Evolutionary conservation across 1,140 invertebrate genomes (phyloP).

Genomic region (Mesaphorura yosii): DNA sequence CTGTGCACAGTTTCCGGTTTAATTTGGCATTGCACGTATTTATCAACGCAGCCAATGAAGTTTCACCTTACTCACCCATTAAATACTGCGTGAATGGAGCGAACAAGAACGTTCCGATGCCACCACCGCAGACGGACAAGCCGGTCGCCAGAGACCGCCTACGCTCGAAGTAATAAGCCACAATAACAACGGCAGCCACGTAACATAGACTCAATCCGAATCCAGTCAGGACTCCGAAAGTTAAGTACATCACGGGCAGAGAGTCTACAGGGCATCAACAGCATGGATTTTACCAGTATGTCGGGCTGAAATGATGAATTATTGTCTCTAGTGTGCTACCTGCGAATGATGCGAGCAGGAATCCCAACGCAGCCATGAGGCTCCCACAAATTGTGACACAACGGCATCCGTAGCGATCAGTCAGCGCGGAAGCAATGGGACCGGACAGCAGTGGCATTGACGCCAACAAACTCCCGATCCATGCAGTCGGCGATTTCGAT

Average conservation of each 20-base stretch:
- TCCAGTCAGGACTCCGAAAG: slow-evolving; percentile 73
- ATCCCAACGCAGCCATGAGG: slow-evolving; percentile 62
- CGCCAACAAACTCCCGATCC: slow-evolving; percentile 80
- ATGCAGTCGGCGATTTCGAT: slow-evolving; percentile 73
- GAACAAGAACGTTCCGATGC: slow-evolving; percentile 81
- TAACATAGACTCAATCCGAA: slow-evolving; percentile 70
- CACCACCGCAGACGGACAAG: slow-evolving; percentile 78
- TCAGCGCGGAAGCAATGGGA: slow-evolving; percentile 74
- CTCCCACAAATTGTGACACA: slow-evolving; percentile 67
- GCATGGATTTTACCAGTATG: neutral
- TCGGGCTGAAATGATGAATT: neutral
- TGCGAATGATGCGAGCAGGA: slow-evolving; percentile 62
- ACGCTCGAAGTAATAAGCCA: slow-evolving; percentile 92
- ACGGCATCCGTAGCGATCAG: slow-evolving; percentile 73
- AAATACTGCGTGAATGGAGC: slow-evolving; percentile 69
- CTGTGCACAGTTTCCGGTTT: slow-evolving; percentile 9
- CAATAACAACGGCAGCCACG: slow-evolving; percentile 80
- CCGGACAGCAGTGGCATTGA: slow-evolving; percentile 79
- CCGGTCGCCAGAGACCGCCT: slow-evolving; percentile 83
- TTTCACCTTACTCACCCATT: slow-evolving; percentile 36
- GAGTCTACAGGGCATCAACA: too few species aligned
- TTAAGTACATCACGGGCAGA: slow-evolving; percentile 66
- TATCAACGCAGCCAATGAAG: neutral
- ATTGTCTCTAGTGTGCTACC: slow-evolving; percentile 24
- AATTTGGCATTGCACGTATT: neutral